A percentile compares a stretch with the other conserved stretches of the same genome.
Conservation (phyloP, 2,888 invertebrate genomes). For the Oscheius onirici region DNA sequence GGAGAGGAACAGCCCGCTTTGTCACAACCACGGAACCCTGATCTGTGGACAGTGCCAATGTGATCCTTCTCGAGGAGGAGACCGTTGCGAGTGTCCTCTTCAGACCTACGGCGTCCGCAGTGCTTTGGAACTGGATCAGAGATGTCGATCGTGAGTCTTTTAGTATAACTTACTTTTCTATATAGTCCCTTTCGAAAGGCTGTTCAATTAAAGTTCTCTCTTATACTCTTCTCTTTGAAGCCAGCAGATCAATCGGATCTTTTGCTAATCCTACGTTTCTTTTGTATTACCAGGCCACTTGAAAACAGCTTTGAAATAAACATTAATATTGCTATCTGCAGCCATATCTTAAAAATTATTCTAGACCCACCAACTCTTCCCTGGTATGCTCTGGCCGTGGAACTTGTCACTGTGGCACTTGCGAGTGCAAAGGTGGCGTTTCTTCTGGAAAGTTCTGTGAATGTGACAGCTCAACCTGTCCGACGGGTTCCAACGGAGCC, state of each 20-base stretch:
- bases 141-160: conserved; percentile 56
- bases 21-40: conserved; percentile 60
- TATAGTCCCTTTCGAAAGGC: too few relatives aligned
- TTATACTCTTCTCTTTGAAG: too few relatives aligned
- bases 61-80: conserved; percentile 53
- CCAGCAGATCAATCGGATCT: too few relatives aligned
- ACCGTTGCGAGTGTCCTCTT: conserved; percentile 62
- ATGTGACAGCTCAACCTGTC: conserved; percentile 64
- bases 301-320: too few relatives aligned
- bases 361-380: conserved; percentile 39
- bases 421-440: conserved; percentile 53
- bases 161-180: too few relatives aligned
- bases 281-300: too few relatives aligned
- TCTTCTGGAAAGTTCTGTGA: conserved; percentile 66
- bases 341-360: too few relatives aligned
- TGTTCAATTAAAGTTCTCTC: too few relatives aligned
- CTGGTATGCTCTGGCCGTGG: conserved; percentile 59
- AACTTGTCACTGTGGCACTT: conserved; percentile 65
- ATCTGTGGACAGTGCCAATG: conserved; percentile 66
- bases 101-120: conserved; percentile 52
- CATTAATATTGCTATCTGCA: too few relatives aligned
- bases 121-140: conserved; percentile 54
- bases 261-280: too few relatives aligned
- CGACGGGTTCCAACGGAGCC: conserved; percentile 53
- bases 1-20: conserved; percentile 62